Evolutionary conservation across 1,140 invertebrate genomes (phyloP).

Genomic region (Gryon sp.): DNA sequence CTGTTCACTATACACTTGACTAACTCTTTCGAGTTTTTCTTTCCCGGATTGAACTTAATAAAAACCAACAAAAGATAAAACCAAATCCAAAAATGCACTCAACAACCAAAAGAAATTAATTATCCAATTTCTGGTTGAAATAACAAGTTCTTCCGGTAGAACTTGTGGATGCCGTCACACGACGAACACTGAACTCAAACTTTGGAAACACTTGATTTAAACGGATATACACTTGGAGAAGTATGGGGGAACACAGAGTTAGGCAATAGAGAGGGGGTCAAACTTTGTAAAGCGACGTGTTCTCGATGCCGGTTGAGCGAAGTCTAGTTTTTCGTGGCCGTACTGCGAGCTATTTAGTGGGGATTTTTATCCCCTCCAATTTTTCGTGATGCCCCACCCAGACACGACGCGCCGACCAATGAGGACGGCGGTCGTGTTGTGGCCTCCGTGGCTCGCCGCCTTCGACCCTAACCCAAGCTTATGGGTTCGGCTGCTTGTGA

Average conservation of each 20-base stretch:
- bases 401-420: constrained; percentile 76
- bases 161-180: constrained; percentile 3
- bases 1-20: constrained; percentile 1
- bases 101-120: not conserved
- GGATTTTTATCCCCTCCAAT: constrained; percentile 78
- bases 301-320: constrained; percentile 77
- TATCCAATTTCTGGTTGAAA: not conserved
- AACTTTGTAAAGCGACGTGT: constrained; percentile 66
- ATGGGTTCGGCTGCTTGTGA: constrained; percentile 60
- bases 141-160: not conserved
- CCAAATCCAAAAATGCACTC: not conserved
- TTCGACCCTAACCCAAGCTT: constrained; percentile 68
- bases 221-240: not conserved
- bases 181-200: constrained; percentile 2
- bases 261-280: not conserved
- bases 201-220: constrained; percentile 20
- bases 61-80: not conserved
- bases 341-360: constrained; percentile 78
- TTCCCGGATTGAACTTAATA: too few species aligned
- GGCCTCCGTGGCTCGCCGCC: constrained; percentile 79
- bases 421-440: constrained; percentile 79
- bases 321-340: constrained; percentile 78
- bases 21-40: too few species aligned
- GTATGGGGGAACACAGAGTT: too few species aligned
- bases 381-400: constrained; percentile 79